Conservation (phyloP, 2,113 vertebrate genomes). For the Onychostruthus taczanowskii region DNA sequence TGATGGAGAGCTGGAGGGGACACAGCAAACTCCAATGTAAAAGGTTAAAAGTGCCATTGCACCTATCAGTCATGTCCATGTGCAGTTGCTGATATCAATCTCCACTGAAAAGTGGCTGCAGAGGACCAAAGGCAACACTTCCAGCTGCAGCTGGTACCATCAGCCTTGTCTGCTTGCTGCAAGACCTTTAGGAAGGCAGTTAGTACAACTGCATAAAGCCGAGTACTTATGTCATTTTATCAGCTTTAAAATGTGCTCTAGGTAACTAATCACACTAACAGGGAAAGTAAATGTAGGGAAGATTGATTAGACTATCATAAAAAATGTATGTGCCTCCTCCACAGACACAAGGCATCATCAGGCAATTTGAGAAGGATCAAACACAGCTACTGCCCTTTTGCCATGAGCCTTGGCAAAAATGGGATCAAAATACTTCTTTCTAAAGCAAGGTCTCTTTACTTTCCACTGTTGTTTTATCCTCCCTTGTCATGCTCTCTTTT, state of each 20-base stretch:
- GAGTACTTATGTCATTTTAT: background rate
- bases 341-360: background rate
- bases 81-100: background rate
- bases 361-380: background rate
- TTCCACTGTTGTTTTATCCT: background rate
- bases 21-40: background rate
- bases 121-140: background rate
- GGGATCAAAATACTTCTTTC: background rate
- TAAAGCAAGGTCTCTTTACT: background rate
- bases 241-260: background rate
- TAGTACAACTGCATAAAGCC: background rate
- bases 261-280: background rate
- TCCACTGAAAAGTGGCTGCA: background rate
- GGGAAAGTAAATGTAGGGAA: background rate
- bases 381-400: background rate
- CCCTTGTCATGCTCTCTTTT: background rate
- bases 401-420: background rate
- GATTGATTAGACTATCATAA: background rate
- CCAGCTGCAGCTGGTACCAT: background rate
- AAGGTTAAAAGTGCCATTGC: background rate
- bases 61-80: background rate
- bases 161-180: rapidly evolving
- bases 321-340: background rate
- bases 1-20: background rate
- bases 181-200: background rate